Evolutionary conservation across 2,113 vertebrate species (phyloP).

Genomic region (Willisornis vidua): DNA sequence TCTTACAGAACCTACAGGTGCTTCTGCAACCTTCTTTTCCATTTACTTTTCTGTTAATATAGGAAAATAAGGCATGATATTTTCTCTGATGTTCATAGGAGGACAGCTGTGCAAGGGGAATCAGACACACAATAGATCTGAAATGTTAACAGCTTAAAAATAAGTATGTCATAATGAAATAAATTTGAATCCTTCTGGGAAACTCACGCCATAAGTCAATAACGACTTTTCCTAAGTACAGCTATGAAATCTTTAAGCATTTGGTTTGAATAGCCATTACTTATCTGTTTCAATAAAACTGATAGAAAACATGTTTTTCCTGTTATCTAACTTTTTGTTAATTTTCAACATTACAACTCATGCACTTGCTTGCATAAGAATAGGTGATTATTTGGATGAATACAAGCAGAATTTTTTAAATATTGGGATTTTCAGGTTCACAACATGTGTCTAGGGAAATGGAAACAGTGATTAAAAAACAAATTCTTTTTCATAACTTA

Average conservation of each 20-base stretch:
- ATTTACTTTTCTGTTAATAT: background rate
- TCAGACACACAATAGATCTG: background rate
- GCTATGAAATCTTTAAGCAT: background rate
- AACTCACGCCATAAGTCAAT: background rate
- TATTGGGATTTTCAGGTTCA: background rate
- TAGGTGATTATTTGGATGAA: background rate
- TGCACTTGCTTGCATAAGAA: background rate
- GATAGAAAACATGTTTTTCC: background rate
- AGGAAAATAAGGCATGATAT: background rate
- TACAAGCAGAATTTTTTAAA: background rate
- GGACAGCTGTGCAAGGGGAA: background rate
- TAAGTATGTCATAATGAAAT: background rate
- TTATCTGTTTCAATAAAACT: background rate
- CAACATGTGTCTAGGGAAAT: background rate
- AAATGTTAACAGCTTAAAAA: background rate
- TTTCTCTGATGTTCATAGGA: background rate
- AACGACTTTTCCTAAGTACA: background rate
- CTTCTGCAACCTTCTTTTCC: background rate
- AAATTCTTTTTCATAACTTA: background rate
- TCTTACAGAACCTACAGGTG: constrained; percentile 93
- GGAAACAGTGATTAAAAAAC: background rate
- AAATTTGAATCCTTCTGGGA: background rate
- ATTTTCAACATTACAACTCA: background rate
- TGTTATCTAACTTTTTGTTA: background rate
- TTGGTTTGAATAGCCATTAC: background rate